Conservation (phyloP, 2,797 vertebrate species). For the Argentina silus region DNA sequence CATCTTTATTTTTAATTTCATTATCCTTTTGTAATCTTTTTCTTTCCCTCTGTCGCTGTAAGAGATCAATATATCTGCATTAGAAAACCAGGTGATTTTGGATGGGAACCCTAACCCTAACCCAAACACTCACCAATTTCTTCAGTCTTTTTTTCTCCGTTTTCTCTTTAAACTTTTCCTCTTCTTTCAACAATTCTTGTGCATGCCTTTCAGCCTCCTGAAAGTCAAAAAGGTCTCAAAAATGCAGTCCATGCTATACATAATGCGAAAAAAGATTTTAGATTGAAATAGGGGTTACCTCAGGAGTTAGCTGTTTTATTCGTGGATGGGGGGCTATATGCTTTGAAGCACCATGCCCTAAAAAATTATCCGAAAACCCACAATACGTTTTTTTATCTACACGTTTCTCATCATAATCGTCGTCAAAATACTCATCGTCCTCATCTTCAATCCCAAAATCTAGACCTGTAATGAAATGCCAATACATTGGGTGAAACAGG, state of each 20-base stretch:
- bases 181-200: constrained; percentile 68
- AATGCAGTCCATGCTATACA: neutral
- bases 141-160: constrained; percentile 74
- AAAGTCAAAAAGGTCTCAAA: neutral
- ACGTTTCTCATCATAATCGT: constrained; percentile 18
- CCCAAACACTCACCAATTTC: constrained; percentile 67
- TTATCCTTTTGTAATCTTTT: constrained; percentile 71
- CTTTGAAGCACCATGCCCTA: neutral
- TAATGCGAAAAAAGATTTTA: neutral
- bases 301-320: constrained; percentile 61
- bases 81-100: neutral
- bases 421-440: neutral
- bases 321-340: constrained; percentile 58
- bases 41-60: constrained; percentile 77
- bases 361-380: neutral
- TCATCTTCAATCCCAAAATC: neutral
- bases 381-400: neutral
- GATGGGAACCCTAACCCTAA: neutral
- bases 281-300: constrained; percentile 54
- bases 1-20: constrained; percentile 42
- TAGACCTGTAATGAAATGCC: neutral
- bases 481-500: neutral
- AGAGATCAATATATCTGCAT: constrained; percentile 20
- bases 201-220: constrained; percentile 73
- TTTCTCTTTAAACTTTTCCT: constrained; percentile 67